phyloP scores from a whole-genome alignment of 2,888 invertebrate genomes.

The Polydesmus complanatus region DNA sequence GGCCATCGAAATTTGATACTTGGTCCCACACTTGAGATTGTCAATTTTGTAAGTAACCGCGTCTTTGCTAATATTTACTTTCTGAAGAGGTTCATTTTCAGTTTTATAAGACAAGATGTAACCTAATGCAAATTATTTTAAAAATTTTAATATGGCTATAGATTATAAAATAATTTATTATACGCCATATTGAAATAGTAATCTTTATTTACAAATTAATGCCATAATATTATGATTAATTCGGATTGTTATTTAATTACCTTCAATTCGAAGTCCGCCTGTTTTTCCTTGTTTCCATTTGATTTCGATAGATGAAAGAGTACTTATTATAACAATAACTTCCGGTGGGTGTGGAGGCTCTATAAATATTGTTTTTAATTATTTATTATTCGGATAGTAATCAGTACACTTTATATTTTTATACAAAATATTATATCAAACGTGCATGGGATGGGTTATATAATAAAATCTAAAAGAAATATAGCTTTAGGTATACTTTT shows the following conservation, averaged over 20 bases:
- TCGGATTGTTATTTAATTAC: no score
- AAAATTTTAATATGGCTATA: background rate
- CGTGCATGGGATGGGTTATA: no score
- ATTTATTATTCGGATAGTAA: no score
- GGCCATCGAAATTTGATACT: constrained; percentile 15
- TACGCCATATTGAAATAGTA: no score
- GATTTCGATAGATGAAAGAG: constrained; percentile 9
- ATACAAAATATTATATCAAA: background rate
- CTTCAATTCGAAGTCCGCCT: constrained; percentile 12
- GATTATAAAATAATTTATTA: no score
- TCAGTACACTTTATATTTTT: no score
- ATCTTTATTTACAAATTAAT: no score
- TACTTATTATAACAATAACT: constrained; percentile 5
- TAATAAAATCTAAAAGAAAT: no score
- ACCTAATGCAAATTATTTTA: background rate
- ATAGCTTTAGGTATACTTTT: no score
- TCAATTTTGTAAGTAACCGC: constrained; percentile 10
- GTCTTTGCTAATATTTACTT: constrained; percentile 8
- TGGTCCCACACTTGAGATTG: constrained; percentile 16
- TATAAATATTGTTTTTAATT: no score
- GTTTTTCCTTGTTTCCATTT: constrained; percentile 12
- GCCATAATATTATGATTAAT: no score
- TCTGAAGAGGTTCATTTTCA: background rate
- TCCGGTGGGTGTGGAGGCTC: constrained; percentile 15
- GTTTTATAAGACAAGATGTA: constrained; percentile 9